Base-by-base conservation (phyloP, 2,797 vertebrate genomes). In the Neostethus bicornis region DNA sequence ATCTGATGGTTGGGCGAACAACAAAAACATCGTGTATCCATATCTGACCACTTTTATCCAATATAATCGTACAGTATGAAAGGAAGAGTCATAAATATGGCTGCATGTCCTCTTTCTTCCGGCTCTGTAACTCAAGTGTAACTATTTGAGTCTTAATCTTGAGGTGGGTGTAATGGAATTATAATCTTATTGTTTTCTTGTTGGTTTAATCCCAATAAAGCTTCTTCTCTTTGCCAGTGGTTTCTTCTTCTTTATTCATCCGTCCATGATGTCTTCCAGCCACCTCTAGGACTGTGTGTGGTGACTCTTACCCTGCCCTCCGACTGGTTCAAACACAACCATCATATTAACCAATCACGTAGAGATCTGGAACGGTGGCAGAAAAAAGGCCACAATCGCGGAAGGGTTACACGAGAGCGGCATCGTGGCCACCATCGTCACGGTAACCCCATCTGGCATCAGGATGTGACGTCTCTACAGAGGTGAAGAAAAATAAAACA, bases 281-380 rank as follows among this genome's bases (percentile, higher is more conserved):
- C 87, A 26, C 89, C 89, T 29, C 51, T 89, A 7, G 89, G 88
- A 2, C 56, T 92, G 14, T 92, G 91, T 20, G 55, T 87, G 25
- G 82, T 82, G 8, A 81, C 85, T 25, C 72, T 92, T 39, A 79
- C 61, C 0, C 76, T 92, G 31, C 85, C 90, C 10, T 61, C 50
- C 1, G 49, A 76, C 41, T 92, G 90, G 90, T 86, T 89, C 7
- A 14, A 16, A n/a, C 34, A 6, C 26, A 11, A 62, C 26, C 68
- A 51, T 6, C 59, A 43, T 16, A 1, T 20, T n/a, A 43, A 50
- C 52, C 66, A 72, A 2, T 64, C 70, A 4, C 24, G 70, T 39
- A 61, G 63, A 4, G 11, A 2, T 16, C 14, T 7, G 34, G 34
- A 16, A 14, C 6, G 6, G 37, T 41, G 37, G 54, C 43, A 43